Conservation (phyloP, 2,888 invertebrate species). For the Amphipoea lucens region DNA sequence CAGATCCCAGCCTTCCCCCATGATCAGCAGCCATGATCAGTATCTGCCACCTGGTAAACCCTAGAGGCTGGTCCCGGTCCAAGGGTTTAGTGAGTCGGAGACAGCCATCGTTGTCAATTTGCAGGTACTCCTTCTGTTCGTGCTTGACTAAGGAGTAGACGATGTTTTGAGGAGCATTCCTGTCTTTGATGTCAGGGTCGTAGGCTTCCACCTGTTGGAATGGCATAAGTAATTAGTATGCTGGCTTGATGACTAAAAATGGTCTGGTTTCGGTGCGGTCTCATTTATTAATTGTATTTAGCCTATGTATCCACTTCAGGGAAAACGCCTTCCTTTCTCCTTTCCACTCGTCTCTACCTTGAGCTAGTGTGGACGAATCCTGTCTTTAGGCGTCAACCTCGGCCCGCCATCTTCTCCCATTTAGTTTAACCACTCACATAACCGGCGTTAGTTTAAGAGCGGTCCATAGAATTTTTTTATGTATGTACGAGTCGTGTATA, state of each 20-base stretch:
- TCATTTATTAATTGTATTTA: too few species aligned
- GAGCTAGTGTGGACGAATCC: too few species aligned
- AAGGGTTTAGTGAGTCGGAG: constrained; percentile 93
- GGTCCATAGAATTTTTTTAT: too few species aligned
- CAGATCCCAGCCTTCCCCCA: constrained; percentile 90
- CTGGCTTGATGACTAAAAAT: background rate
- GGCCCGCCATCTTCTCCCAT: too few species aligned
- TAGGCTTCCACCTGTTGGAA: constrained; percentile 92
- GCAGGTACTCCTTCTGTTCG: constrained; percentile 93
- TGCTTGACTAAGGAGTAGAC: constrained; percentile 93
- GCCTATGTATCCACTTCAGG: background rate
- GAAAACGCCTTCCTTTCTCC: background rate
- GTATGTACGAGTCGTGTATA: too few species aligned
- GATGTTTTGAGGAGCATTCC: constrained; percentile 94
- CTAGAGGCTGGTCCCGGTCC: constrained; percentile 97
- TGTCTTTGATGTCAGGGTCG: constrained; percentile 96
- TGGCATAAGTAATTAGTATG: background rate
- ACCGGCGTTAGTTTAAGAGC: too few species aligned
- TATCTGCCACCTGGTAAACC: constrained; percentile 95
- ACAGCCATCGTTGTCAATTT: constrained; percentile 94
- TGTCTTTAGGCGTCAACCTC: too few species aligned
- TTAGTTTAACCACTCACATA: too few species aligned
- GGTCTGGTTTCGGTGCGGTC: background rate
- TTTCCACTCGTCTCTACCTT: background rate
- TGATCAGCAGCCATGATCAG: constrained; percentile 94